Percentiles rank a stretch among this genome's conserved stretches.
Conservation (phyloP, 2,888 invertebrate genomes). For the Yponomeuta sedellus region DNA sequence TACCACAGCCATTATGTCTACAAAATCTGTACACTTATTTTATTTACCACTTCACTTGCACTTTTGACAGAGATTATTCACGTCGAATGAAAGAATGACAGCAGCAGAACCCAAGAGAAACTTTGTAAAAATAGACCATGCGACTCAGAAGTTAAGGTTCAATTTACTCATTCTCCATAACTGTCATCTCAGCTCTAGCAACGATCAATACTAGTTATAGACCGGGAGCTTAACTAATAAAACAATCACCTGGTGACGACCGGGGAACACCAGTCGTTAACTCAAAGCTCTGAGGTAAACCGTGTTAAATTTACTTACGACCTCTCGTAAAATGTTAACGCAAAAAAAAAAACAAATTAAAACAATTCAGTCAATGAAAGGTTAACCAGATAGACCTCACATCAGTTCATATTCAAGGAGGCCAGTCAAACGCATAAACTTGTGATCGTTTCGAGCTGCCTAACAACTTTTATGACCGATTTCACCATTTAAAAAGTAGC, state of each 20-base stretch:
- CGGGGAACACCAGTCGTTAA: too few species aligned
- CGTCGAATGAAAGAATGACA: conserved; percentile 53
- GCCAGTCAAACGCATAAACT: too few species aligned
- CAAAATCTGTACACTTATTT: conserved; percentile 26
- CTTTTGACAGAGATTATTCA: conserved; percentile 55
- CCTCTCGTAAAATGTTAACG: too few species aligned
- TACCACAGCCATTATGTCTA: background rate
- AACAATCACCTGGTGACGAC: background rate
- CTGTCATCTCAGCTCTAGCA: background rate
- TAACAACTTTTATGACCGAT: too few species aligned
- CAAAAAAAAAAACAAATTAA: too few species aligned
- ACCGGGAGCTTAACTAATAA: background rate
- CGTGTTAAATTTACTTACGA: too few species aligned
- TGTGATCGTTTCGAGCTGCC: too few species aligned
- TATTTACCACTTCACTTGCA: conserved; percentile 30
- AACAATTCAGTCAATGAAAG: too few species aligned
- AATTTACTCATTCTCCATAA: background rate
- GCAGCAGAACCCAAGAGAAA: conserved; percentile 13
- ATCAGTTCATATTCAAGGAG: too few species aligned
- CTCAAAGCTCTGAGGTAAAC: too few species aligned
- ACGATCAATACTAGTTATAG: conserved; percentile 17
- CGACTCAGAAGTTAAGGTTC: background rate
- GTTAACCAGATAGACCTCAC: too few species aligned
- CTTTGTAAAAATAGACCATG: conserved; percentile 23
- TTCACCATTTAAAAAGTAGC: too few species aligned